Base-by-base conservation (phyloP, 2,888 invertebrate genomes). In the Globia sparganii region DNA sequence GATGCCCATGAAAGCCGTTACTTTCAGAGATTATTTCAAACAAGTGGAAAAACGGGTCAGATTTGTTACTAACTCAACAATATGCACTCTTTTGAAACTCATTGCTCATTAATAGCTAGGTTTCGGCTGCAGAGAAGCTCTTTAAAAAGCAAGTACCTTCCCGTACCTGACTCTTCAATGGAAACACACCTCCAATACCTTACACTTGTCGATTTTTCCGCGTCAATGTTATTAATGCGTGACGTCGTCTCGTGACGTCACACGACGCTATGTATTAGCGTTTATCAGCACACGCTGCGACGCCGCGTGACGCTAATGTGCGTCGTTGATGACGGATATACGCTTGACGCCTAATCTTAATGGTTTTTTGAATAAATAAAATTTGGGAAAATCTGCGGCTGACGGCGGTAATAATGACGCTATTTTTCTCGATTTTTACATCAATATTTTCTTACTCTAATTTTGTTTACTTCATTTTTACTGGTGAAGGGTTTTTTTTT, bases 151-250 rank as follows among this genome's bases (percentile, higher is more conserved):
- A n/a, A 31, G 3, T 34, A 1, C 18, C 2, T 0, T 1, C n/a
- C 34, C 80, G 66, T 76, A 4, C 0, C 70, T 56, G 49, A 2
- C 2, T 13, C 0, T 37, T 18, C 77, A 91, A 90, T 89, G 94
- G 89, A 90, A 91, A 92, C 92, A 78, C 76, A 71, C 81, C n/a
- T 4, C 80, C 84, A 83, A 90, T 91, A 89, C 89, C 89, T 56
- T 89, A 90, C 89, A 91, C 89, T 87, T 83, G 86, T 90, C 91
- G 92, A 95, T 95, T 95, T 95, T 95, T 95, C 92, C 92, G 89
- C 90, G 93, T 93, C 93, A 92, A 91, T 90, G 89, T 93, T 94
- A 95, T 94, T 94, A 95, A 94, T 94, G 93, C 86, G 77, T 72
- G 82, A 84, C 81, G 87, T 83, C 87, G 83, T 85, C 67, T 70